Conservation (phyloP, 2,888 invertebrate species). For the Cheilosia grossa region DNA sequence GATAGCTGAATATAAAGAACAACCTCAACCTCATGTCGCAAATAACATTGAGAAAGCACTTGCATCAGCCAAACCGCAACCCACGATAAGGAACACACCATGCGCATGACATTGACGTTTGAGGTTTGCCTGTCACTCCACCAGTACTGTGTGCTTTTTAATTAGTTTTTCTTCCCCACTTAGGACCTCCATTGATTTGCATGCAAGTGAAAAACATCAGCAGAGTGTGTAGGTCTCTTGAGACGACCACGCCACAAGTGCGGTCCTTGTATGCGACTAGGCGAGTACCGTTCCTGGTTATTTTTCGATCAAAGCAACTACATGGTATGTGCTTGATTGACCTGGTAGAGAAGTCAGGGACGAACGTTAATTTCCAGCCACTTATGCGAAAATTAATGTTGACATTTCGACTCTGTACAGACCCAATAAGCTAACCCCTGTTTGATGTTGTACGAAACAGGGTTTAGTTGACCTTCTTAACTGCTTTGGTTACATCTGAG, state of each 20-base stretch:
- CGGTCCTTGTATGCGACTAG: not conserved
- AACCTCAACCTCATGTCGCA: not conserved
- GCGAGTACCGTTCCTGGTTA: too few species aligned
- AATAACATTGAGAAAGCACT: not conserved
- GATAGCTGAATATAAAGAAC: not conserved
- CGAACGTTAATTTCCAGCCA: not conserved
- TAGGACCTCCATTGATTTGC: not conserved
- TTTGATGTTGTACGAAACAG: not conserved
- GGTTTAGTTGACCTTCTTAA: not conserved
- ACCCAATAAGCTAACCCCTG: not conserved
- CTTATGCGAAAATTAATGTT: not conserved
- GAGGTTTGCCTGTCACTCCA: not conserved
- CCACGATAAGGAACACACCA: not conserved
- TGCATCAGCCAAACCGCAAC: not conserved
- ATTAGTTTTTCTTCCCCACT: not conserved
- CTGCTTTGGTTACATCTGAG: not conserved
- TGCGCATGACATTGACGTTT: conserved; percentile 1
- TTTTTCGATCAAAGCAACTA: too few species aligned
- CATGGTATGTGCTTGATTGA: too few species aligned
- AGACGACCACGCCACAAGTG: not conserved
- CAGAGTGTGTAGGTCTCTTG: not conserved
- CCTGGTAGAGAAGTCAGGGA: too few species aligned
- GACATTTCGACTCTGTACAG: not conserved
- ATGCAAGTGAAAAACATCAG: not conserved
- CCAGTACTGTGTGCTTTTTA: not conserved